Evolutionary conservation across 2,888 invertebrate genomes (phyloP), one percentile per base, ranked within the genome.

Genomic region (Cheilosia impressa): DNA sequence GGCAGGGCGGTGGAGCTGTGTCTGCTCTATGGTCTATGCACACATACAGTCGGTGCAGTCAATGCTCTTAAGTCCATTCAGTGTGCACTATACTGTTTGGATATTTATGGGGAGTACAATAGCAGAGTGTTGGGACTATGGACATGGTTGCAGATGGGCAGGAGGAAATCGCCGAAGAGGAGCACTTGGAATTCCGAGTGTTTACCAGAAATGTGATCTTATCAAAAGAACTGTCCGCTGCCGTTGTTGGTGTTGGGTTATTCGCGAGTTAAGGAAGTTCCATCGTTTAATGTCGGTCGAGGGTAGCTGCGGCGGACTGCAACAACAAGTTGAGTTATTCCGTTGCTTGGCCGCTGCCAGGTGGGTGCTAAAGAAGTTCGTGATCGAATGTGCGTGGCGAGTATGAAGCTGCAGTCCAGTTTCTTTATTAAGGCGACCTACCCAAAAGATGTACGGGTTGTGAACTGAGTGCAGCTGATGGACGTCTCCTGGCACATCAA

Each of bases 141-240:
- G 34, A 10, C 9, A 17, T 31, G 31, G 31, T 0, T 9, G 31
- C 9, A 31, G 31, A 27, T 15, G 24, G 34, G 17, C 9, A 17
- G 60, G 2, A 19, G 22, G 41, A n/a, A 41, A 27, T 43, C n/a
- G 38, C 55, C 9, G 41, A 62, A 58, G 31, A 72, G 17, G 50
- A 69, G 13, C 60, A 69, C 27, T 38, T 41, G 65, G 17, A 53
- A 43, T 76, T 27, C 34, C 10, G 19, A 53, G 52, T 53, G 43
- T 45, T 69, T 57, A 52, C 27, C 43, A 45, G 27, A 50, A 52
- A 65, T 76, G 24, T 55, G 77, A 82, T 82, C 45, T 43, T 63
- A 71, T 81, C 76, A 55, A 55, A 31, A 22, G 24, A 63, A 31
- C 22, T 41, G 50, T 41, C 27, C 38, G 24, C 47, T 47, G 47